phyloP scores from a whole-genome alignment of 2,797 vertebrate genomes.

The Rallus crepitans region DNA sequence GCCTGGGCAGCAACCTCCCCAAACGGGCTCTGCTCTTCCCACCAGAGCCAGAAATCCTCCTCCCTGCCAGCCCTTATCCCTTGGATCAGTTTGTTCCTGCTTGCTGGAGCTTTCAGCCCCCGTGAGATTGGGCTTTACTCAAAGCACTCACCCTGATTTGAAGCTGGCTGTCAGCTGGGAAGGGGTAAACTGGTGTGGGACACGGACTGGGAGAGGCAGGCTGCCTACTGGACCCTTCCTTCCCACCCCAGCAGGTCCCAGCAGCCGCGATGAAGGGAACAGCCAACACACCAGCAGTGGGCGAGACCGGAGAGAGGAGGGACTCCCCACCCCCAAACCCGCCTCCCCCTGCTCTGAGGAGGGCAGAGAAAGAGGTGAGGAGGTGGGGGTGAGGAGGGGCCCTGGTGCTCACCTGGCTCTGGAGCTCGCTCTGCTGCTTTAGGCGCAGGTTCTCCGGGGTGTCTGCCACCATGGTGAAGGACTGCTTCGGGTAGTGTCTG shows the following conservation, averaged over 20 bases:
- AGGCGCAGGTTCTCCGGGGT: slow-evolving; percentile 97
- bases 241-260: background rate
- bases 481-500: slow-evolving; percentile 98
- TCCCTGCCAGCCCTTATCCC: background rate
- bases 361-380: background rate
- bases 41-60: background rate
- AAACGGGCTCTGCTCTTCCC: background rate
- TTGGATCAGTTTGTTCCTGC: background rate
- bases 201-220: rapidly evolving
- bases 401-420: slow-evolving; percentile 88
- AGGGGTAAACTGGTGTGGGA: background rate
- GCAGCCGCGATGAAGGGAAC: background rate
- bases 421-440: slow-evolving; percentile 95
- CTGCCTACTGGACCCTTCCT: background rate
- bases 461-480: slow-evolving; percentile 96
- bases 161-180: background rate
- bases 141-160: background rate
- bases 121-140: background rate
- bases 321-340: background rate
- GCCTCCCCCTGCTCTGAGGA: background rate
- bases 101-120: background rate
- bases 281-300: background rate
- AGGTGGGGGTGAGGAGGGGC: background rate
- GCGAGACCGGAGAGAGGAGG: rapidly evolving
- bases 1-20: background rate